phyloP scores from a whole-genome alignment of 1,140 invertebrate genomes.

The Platyscapa corneri region DNA sequence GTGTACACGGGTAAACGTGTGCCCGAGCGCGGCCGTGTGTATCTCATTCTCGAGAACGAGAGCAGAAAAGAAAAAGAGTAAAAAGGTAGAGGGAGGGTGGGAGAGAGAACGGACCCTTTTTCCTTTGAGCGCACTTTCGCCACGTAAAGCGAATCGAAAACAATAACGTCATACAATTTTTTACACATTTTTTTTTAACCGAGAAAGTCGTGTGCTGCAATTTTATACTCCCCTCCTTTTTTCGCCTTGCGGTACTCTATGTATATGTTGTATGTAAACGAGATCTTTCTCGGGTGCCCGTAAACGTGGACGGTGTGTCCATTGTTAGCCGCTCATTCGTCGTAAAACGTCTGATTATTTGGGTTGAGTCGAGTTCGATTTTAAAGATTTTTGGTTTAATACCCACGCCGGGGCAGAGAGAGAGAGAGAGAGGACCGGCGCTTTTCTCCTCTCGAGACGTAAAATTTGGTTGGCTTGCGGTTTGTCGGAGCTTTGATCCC shows the following conservation, averaged over 20 bases:
- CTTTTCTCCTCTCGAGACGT: constrained; percentile 19
- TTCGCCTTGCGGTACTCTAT: constrained; percentile 31
- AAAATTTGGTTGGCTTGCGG: constrained; percentile 10
- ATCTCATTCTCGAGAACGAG: neutral
- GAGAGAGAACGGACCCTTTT: constrained; percentile 32
- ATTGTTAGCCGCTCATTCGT: constrained; percentile 37
- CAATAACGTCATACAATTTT: constrained; percentile 37
- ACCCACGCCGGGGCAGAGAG: neutral
- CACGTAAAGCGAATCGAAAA: constrained; percentile 38
- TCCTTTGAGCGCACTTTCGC: constrained; percentile 37
- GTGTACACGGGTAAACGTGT: neutral
- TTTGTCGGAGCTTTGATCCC: neutral
- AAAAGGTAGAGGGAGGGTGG: neutral
- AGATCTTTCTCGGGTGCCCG: constrained; percentile 33
- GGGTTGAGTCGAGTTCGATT: constrained; percentile 36
- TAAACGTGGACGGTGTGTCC: neutral
- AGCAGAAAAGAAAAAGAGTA: too few species aligned
- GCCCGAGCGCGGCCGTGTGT: neutral
- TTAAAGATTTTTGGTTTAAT: constrained; percentile 40
- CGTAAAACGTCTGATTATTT: constrained; percentile 43
- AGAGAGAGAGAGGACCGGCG: too few species aligned
- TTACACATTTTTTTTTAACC: constrained; percentile 2
- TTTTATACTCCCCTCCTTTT: constrained; percentile 36
- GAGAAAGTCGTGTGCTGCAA: constrained; percentile 19
- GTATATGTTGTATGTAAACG: constrained; percentile 7